Base-by-base conservation (phyloP, 2,113 vertebrate genomes). In the Ailurus styani region DNA sequence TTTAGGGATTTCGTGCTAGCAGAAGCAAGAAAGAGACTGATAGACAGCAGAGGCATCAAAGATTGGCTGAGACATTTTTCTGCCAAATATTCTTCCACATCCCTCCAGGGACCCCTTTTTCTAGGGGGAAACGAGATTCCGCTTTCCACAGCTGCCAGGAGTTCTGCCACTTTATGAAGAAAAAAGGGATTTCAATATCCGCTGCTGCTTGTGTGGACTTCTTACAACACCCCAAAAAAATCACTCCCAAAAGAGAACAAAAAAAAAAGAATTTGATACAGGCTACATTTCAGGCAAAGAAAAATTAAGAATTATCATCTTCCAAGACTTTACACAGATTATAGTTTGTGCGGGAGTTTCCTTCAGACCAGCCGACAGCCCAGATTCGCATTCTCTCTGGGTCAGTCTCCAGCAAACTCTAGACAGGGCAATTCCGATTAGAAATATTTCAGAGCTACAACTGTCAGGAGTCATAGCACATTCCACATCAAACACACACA, bases 381-480 rank as follows among this genome's bases (percentile, higher is more conserved):
- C 29, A 17, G 25, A 31, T 34, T 3, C 60, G 20, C n/a, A 45
- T 18, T 6, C 27, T 0, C 27, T 52, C 27, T 1, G 14, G 60
- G 23, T 20, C 10, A 10, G n/a, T 12, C 66, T 54, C 25, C 12
- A 21, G 18, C 47, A n/a, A 20, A n/a, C 6, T 5, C 66, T 34
- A 5, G 37, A 6, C 9, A 1, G 15, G 4, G 13, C 6, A 0
- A 40, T 31, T 60, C 17, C 23, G 1, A 1, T 1, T 17, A 52
- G 31, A 40, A 25, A 4, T 21, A 10, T 25, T 50, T 77, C 14
- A 20, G 42, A 34, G 9, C 15, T 20, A 4, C 7, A 31, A 0
- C 0, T 8, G 29, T 47, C 37, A 11, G 6, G 4, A 37, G 21
- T 66, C n/a, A 7, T 12, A 8, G 42, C 10, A 50, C 23, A 11